These are phyloP conservation scores for Scaptomyza cyrtandrae DNA, from an alignment of 2,888 invertebrate genomes.

Conservation along the genomic window DNA sequence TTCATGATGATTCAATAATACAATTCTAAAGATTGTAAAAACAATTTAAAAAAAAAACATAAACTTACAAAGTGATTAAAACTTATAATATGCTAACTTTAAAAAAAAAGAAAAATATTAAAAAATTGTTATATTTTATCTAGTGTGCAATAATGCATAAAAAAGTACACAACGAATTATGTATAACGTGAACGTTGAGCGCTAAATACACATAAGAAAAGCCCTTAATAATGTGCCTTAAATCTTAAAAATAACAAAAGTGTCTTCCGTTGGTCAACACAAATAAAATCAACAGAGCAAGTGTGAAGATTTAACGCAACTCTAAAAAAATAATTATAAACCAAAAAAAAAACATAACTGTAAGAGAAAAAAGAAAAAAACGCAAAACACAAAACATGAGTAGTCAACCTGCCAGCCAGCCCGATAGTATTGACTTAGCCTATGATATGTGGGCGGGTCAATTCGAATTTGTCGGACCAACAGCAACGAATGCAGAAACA, in stretches of 20 bases:
- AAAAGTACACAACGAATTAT: constrained; percentile 51
- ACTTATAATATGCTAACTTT: background rate
- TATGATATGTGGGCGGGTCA: constrained; percentile 96
- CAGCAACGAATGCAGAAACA: constrained; percentile 58
- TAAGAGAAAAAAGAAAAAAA: constrained; percentile 24
- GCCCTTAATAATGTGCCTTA: constrained; percentile 60
- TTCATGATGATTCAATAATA: too few species aligned
- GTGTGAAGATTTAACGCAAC: constrained; percentile 49
- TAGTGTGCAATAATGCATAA: constrained; percentile 50
- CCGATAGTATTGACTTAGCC: constrained; percentile 89
- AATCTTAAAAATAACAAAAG: constrained; percentile 30
- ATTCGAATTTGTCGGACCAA: constrained; percentile 91
- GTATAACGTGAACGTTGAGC: constrained; percentile 19
- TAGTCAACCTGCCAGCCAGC: constrained; percentile 84
- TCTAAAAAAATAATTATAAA: constrained; percentile 20
- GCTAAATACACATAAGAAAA: constrained; percentile 10
- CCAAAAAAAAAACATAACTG: constrained; percentile 40
- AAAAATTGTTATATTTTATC: background rate
- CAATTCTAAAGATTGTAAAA: too few species aligned
- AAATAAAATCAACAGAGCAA: constrained; percentile 24
- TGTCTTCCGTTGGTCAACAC: constrained; percentile 58
- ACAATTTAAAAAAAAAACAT: background rate
- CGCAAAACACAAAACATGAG: constrained; percentile 77
- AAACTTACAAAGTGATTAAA: background rate
- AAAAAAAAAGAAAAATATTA: background rate